These are phyloP conservation scores for Oreochromis aureus DNA, from an alignment of 2,113 vertebrate genomes.

Conservation along the genomic window DNA sequence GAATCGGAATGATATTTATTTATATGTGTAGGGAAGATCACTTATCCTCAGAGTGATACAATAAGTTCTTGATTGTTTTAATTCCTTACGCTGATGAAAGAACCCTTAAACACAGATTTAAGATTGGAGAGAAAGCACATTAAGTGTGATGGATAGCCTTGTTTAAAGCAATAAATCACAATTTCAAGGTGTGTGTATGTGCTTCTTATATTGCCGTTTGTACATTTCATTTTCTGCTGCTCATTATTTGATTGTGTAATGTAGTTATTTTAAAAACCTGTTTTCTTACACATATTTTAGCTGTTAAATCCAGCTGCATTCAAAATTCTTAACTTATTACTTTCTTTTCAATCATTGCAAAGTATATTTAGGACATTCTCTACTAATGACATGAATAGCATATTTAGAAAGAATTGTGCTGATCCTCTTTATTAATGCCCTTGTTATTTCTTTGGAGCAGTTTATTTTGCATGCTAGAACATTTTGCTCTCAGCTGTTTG, in stretches of 20 bases:
- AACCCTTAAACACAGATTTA: slow-evolving; percentile 15
- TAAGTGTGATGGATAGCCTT: slow-evolving; percentile 20
- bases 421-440: background rate
- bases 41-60: slow-evolving; percentile 24
- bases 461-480: slow-evolving; percentile 3
- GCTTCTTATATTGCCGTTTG: background rate
- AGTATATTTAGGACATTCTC: background rate
- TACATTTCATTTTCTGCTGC: background rate
- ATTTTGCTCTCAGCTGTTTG: slow-evolving; percentile 1
- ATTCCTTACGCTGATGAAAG: slow-evolving; percentile 42
- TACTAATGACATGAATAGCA: background rate
- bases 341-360: background rate
- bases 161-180: slow-evolving; percentile 25
- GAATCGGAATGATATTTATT: slow-evolving; percentile 13
- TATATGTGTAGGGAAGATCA: background rate
- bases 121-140: slow-evolving; percentile 29
- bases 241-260: background rate
- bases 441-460: background rate
- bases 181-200: background rate
- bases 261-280: background rate
- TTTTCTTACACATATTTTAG: background rate
- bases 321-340: background rate
- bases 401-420: background rate
- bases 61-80: slow-evolving; percentile 28
- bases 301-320: background rate